Base-by-base conservation (phyloP, 2,888 invertebrate genomes). In the Lathronympha strigana region DNA sequence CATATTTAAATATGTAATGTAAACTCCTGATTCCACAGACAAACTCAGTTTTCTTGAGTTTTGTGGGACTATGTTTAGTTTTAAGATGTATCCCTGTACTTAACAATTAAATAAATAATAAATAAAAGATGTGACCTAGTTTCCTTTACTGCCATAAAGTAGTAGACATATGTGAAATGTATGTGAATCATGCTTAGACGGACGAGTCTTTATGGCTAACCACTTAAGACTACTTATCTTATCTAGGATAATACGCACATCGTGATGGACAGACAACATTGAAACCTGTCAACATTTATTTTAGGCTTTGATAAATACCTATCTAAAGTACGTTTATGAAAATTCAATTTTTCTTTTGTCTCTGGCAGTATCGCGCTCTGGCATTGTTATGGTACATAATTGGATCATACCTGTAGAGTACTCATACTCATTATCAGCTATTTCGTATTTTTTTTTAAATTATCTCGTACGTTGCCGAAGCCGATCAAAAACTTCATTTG, bases 211-310 rank as follows among this genome's bases (percentile, higher is more conserved):
- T 47, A 47, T 47, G 5, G 45, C 13, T 9, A 45, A 21, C 8
- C 31, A 51, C 51, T 54, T 40, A 40, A 57, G 43, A 40, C 17
- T 53, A 53, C 31, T 63, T 36, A 67, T 67, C 67, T 63, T 40
- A 45, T 58, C 67, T 62, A 51, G 49, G 50, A 61, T 36, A 19
- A 23, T 31, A 25, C 33, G 15, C 6, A 57, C 31, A 15, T 21
- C 11, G 21, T 58, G 63, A 63, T 58, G 62, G 62, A 67, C 67
- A 67, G 67, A 58, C 51, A n/a, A 63, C 67, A 63, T 23, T 13
- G 19, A 36, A 36, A 63, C 40, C 38, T 67, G 63, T 58, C 58
- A 58, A 31, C 38, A 31, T 57, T 54, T 53, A 38, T 17, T 47
- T 40, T 23, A n/a, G 38, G 15, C 25, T 60, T 54, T 49, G 53